Conservation (phyloP, 2,888 invertebrate genomes). For the Criorhina ranunculi region DNA sequence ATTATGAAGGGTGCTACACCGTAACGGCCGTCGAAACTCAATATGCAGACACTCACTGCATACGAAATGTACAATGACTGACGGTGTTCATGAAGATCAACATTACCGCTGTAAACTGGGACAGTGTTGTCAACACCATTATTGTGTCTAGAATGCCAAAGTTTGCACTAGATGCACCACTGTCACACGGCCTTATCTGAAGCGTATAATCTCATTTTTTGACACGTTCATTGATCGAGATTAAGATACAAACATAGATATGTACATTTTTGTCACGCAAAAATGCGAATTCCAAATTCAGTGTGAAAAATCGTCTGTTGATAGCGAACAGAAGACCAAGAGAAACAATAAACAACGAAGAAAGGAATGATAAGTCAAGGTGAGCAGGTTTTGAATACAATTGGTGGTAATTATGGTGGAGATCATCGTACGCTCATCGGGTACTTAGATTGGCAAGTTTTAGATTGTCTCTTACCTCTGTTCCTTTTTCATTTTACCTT, state of each 20-base stretch:
- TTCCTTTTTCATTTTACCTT: slow-evolving; percentile 13
- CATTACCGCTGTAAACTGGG: slow-evolving; percentile 61
- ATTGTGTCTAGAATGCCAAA: slow-evolving; percentile 58
- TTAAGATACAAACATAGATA: background rate
- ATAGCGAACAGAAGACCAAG: slow-evolving; percentile 33
- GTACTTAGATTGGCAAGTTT: slow-evolving; percentile 53
- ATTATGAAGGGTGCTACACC: slow-evolving; percentile 58
- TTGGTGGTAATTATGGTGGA: slow-evolving; percentile 67
- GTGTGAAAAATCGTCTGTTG: slow-evolving; percentile 17
- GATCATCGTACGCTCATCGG: slow-evolving; percentile 72
- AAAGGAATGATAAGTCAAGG: slow-evolving; percentile 68
- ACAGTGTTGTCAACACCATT: slow-evolving; percentile 51
- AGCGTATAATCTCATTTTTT: slow-evolving; percentile 30
- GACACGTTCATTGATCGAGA: slow-evolving; percentile 17
- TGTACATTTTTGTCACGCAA: slow-evolving; percentile 18
- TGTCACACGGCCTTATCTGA: slow-evolving; percentile 10
- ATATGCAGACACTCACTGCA: slow-evolving; percentile 58
- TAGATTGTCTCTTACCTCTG: slow-evolving; percentile 7
- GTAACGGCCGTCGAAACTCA: slow-evolving; percentile 59
- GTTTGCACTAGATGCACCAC: slow-evolving; percentile 3
- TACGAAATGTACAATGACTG: slow-evolving; percentile 45
- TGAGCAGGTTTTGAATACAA: slow-evolving; percentile 68
- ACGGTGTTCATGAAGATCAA: slow-evolving; percentile 63
- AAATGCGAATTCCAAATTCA: slow-evolving; percentile 42
- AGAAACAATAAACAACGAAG: slow-evolving; percentile 53